Conservation (phyloP, 2,113 vertebrate species). For the Rutilus rutilus region DNA sequence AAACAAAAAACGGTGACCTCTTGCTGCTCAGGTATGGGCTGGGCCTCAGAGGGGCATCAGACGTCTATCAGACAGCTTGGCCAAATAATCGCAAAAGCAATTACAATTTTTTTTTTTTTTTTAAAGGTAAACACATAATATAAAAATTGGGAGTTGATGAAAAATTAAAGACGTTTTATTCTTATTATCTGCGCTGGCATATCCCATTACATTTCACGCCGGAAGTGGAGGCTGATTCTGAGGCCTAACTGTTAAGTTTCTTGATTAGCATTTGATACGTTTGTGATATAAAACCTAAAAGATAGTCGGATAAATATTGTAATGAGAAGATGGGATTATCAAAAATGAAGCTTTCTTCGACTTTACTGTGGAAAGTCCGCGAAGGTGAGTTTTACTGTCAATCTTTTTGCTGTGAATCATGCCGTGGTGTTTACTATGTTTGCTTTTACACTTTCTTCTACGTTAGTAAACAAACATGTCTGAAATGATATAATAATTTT, state of each 20-base stretch:
- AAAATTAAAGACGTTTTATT: neutral
- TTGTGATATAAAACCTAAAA: neutral
- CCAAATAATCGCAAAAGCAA: neutral
- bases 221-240: neutral
- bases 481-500: neutral
- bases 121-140: neutral
- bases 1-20: too few relatives aligned
- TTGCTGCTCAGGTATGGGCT: neutral
- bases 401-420: neutral
- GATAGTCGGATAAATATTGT: neutral
- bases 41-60: neutral
- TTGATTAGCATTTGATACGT: neutral
- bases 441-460: neutral
- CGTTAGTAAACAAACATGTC: neutral
- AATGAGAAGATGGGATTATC: neutral
- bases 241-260: neutral
- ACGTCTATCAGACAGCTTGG: neutral
- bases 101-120: too few relatives aligned
- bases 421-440: neutral
- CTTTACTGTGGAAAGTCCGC: neutral
- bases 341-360: neutral
- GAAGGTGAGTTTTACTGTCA: neutral
- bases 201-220: neutral
- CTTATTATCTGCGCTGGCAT: neutral
- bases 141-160: neutral